Percentiles rank a stretch among this genome's conserved stretches.
These are phyloP conservation scores for Octopus bimaculoides DNA, from an alignment of 1,140 invertebrate genomes.

Conservation along the genomic window DNA sequence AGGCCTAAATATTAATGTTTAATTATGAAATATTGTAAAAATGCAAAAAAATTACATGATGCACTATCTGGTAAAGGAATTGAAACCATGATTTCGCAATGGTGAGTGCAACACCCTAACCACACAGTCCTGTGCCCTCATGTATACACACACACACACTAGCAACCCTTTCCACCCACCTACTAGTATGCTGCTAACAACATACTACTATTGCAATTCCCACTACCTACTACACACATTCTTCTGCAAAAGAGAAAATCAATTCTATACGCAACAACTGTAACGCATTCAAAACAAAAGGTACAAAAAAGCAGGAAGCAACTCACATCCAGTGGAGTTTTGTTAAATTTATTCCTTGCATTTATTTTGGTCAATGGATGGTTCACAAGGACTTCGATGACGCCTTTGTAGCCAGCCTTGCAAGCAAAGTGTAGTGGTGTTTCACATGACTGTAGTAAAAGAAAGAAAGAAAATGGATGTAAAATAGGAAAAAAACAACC, in stretches of 20 bases:
- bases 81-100: no score
- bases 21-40: no score
- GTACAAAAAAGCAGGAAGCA: not conserved
- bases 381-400: conserved; percentile 74
- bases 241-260: not conserved
- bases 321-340: conserved; percentile 62
- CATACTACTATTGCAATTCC: conserved; percentile 12
- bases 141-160: not conserved
- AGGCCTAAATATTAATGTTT: no score
- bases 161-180: not conserved
- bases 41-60: no score
- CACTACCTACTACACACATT: conserved; percentile 8
- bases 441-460: conserved; percentile 63
- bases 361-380: conserved; percentile 75
- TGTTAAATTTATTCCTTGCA: conserved; percentile 71
- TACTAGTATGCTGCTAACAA: conserved; percentile 13
- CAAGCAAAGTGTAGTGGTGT: conserved; percentile 89
- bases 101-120: no score
- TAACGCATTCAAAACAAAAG: conserved; percentile 18
- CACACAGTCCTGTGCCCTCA: no score
- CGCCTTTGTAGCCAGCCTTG: conserved; percentile 77
- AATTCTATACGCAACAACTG: conserved; percentile 20
- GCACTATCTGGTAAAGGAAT: no score
- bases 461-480: not conserved
- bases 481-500: not conserved